Conservation (phyloP, 1,140 invertebrate species). For the Drosophila lacteicornis region DNA sequence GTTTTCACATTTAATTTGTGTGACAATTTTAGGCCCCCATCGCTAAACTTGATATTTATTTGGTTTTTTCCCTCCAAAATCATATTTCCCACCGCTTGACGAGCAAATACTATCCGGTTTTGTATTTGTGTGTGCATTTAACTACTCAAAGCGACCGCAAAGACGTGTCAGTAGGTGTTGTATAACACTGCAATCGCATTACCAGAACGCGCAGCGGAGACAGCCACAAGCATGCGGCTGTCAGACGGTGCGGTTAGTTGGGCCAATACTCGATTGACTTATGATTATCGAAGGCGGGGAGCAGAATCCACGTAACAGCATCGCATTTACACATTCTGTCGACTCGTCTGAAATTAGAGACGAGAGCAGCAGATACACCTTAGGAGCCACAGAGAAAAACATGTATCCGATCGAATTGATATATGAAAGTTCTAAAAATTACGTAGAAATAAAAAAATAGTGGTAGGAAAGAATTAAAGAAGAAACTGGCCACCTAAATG, state of each 20-base stretch:
- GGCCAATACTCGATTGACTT: conserved; percentile 53
- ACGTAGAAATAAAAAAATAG: too few species aligned
- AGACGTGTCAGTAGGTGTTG: conserved; percentile 57
- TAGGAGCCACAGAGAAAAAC: not conserved
- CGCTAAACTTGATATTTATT: not conserved
- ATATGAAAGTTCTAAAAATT: too few species aligned
- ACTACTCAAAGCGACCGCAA: conserved; percentile 62
- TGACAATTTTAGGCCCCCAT: not conserved
- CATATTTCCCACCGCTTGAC: conserved; percentile 16
- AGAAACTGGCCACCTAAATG: too few species aligned
- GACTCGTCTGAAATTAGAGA: conserved; percentile 33
- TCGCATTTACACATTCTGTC: conserved; percentile 28
- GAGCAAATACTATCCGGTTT: conserved; percentile 23
- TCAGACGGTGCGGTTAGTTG: conserved; percentile 53
- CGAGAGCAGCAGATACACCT: not conserved
- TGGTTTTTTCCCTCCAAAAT: not conserved
- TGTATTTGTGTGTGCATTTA: conserved; percentile 31
- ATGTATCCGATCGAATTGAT: not conserved
- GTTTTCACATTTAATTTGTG: conserved; percentile 7
- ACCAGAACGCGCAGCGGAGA: conserved; percentile 22
- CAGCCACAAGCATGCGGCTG: conserved; percentile 64
- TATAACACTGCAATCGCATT: conserved; percentile 45
- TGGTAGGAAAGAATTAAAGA: too few species aligned
- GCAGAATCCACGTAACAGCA: conserved; percentile 15
- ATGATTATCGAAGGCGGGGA: conserved; percentile 45